Conservation (phyloP, 2,797 vertebrate genomes). For the Apogon talboti region DNA sequence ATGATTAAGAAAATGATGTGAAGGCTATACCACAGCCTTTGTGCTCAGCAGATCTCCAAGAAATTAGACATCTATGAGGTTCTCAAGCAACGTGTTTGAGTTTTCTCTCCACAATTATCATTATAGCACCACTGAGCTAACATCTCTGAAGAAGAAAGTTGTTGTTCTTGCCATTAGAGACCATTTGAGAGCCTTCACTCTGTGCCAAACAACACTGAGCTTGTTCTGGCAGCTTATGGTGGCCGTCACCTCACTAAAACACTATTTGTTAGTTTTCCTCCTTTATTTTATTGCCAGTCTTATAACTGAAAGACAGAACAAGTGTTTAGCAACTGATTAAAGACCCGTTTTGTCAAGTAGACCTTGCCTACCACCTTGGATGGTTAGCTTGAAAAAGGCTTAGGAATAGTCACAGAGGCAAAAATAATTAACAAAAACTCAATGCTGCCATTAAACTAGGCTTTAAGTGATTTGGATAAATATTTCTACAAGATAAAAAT, state of each 20-base stretch:
- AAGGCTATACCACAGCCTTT: neutral
- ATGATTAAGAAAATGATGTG: neutral
- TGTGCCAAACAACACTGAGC: neutral
- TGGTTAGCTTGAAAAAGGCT: slow-evolving; percentile 1
- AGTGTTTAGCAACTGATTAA: slow-evolving; percentile 16
- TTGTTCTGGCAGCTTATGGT: neutral
- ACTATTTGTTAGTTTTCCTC: neutral
- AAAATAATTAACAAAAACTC: neutral
- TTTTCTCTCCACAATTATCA: neutral
- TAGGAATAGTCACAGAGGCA: slow-evolving; percentile 3
- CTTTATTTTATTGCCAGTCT: slow-evolving; percentile 12
- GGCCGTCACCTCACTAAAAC: neutral
- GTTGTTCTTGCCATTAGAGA: neutral
- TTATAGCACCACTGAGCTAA: neutral
- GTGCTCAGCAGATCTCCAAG: neutral
- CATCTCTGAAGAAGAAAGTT: neutral
- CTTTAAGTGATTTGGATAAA: slow-evolving; percentile 4
- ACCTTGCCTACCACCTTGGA: neutral
- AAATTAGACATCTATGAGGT: neutral
- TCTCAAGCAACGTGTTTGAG: neutral
- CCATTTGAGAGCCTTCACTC: neutral
- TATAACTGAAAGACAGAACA: slow-evolving; percentile 15
- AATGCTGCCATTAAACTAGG: neutral
- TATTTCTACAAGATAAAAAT: neutral
- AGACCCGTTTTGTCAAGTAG: neutral